Base-by-base conservation (phyloP, 2,797 vertebrate genomes). In the Gymnothorax javanicus region DNA sequence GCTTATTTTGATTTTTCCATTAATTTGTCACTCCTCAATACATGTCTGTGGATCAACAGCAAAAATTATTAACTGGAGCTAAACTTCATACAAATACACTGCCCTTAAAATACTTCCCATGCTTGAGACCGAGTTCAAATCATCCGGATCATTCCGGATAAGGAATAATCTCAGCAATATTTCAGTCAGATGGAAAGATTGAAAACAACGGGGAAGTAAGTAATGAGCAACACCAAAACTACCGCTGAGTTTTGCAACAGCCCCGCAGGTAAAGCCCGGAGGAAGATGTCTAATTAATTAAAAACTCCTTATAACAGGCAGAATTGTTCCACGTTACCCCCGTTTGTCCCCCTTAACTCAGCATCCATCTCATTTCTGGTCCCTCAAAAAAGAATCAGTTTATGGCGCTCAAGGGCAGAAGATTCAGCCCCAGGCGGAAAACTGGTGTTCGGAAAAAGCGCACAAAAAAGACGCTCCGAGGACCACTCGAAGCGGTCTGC, bases 211-310 rank as follows among this genome's bases (percentile, higher is more conserved):
- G 6, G 27, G 27, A 13, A 33, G 15, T 27, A 43, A 27, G 15
- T 27, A 43, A 27, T 4, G 25, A n/a, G 23, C n/a, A 67, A 5
- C 25, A 33, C 25, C 25, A 73, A 5, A 73, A 33, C 17, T 15
- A 17, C 33, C 17, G 43, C 75, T 50, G 15, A 33, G 43, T 52
- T 79, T 1, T 50, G 50, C 75, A 79, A 52, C 13, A 23, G 6
- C 73, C 43, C 73, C 15, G 15, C 71, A 11, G 71, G 33, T 43
- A 15, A 13, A 12, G 71, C 2, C 73, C 23, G 4, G 43, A 52
- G 75, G 43, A 79, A 20, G 75, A 52, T 4, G 75, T 52, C 75
- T 79, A 50, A 79, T 79, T 79, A 52, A 79, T 79, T 79, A 50
- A 79, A 20, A 79, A 52, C 71, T 73, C 33, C 71, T 73, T 73